Percentiles rank a stretch among this genome's conserved stretches.
Evolutionary conservation across 92 coral and sea anemone species (phyloP).

Genomic region (Umimayanthus kanabou): DNA sequence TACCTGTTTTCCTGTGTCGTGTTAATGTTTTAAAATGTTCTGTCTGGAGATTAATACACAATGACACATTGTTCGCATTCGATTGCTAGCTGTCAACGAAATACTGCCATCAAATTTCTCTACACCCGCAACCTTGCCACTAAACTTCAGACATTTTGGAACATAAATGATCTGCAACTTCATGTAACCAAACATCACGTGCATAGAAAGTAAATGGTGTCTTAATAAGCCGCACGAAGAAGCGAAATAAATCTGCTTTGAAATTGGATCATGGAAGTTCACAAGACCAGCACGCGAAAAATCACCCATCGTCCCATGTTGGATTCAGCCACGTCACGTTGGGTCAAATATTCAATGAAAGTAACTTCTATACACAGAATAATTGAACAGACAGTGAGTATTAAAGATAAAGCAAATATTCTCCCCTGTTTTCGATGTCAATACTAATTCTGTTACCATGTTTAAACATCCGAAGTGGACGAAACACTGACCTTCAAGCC

Average conservation of each 20-base stretch:
- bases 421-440: not conserved
- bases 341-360: not conserved
- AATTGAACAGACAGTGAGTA: not conserved
- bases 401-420: too few relatives aligned
- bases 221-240: not conserved
- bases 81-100: slow-evolving; percentile 15
- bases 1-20: not conserved
- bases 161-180: not conserved
- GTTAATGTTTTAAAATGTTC: not conserved
- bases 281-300: slow-evolving; percentile 7
- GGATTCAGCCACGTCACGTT: slow-evolving; percentile 39
- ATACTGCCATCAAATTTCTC: slow-evolving; percentile 5
- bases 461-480: not conserved
- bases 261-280: slow-evolving; percentile 18
- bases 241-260: slow-evolving; percentile 10
- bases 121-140: not conserved
- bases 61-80: slow-evolving; percentile 34
- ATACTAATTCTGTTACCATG: not conserved
- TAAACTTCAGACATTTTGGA: not conserved
- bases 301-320: not conserved
- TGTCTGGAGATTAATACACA: slow-evolving; percentile 11
- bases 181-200: not conserved
- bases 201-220: not conserved
- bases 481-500: slow-evolving; percentile 36
- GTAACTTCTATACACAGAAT: not conserved